Conservation (phyloP, 2,113 vertebrate species). For the Potamarius usumacintae region DNA sequence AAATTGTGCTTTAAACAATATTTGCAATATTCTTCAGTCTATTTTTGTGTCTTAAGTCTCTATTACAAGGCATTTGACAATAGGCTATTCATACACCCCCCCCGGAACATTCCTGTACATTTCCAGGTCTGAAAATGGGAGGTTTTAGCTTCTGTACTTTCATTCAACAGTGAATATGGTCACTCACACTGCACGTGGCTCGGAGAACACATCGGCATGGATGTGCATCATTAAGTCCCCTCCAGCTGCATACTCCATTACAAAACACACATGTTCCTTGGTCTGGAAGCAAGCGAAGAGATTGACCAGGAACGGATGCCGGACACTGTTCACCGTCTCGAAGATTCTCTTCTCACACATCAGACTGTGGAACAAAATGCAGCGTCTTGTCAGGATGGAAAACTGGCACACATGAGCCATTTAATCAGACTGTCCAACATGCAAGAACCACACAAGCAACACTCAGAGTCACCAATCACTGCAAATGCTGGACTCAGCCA, state of each 20-base stretch:
- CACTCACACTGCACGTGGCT: constrained; percentile 95
- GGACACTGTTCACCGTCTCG: constrained; percentile 97
- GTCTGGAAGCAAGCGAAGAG: constrained; percentile 99
- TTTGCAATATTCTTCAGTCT: too few species aligned
- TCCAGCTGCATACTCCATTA: constrained; percentile 99
- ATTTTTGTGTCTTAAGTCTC: not conserved
- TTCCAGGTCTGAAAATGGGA: not conserved
- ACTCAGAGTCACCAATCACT: not conserved
- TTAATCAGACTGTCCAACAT: not conserved
- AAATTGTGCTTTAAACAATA: not conserved
- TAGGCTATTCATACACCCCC: not conserved
- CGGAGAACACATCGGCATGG: constrained; percentile 96
- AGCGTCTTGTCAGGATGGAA: not conserved
- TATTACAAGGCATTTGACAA: not conserved
- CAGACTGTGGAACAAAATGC: constrained; percentile 75
- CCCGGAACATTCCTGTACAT: not conserved
- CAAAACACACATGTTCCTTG: constrained; percentile 96
- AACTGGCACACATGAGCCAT: not conserved
- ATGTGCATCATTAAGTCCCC: constrained; percentile 99
- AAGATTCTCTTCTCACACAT: constrained; percentile 99
- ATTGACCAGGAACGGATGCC: constrained; percentile 98
- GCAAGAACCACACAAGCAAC: not conserved
- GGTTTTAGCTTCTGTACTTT: not conserved
- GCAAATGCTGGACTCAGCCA: not conserved
- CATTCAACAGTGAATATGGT: not conserved